A percentile compares a stretch with the other conserved stretches of the same genome.
Evolutionary conservation across 2,113 vertebrate genomes (phyloP).

Genomic region (Chloropsis cyanopogon): DNA sequence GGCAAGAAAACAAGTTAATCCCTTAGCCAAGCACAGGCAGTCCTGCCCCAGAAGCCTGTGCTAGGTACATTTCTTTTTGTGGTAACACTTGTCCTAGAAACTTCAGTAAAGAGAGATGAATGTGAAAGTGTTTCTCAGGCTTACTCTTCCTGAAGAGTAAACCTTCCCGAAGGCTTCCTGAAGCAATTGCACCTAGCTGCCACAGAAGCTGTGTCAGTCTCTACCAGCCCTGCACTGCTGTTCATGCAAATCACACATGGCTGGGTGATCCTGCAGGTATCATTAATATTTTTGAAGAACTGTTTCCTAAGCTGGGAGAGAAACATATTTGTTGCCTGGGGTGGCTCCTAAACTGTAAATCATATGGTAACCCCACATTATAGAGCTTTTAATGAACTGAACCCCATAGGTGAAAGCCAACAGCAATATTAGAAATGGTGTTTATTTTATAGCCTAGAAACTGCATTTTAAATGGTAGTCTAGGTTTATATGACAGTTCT

Average conservation of each 20-base stretch:
- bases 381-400: conserved; percentile 64
- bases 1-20: not conserved
- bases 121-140: not conserved
- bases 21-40: not conserved
- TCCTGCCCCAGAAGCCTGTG: not conserved
- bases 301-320: not conserved
- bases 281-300: not conserved
- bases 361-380: not conserved
- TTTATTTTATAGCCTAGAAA: conserved; percentile 79
- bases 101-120: not conserved
- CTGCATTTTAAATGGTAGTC: conserved; percentile 77
- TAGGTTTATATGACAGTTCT: conserved; percentile 81
- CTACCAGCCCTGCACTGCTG: not conserved
- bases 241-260: not conserved
- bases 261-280: not conserved
- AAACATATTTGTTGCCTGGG: not conserved
- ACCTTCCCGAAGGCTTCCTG: too few relatives aligned
- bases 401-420: conserved; percentile 69
- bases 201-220: not conserved
- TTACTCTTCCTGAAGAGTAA: not conserved
- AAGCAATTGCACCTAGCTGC: not conserved
- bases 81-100: not conserved
- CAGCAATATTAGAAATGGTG: conserved; percentile 77
- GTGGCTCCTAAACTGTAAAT: conserved; percentile 33
- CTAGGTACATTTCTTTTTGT: not conserved